Evolutionary conservation across 2,113 vertebrate genomes (phyloP).

Genomic region (Larimichthys crocea): DNA sequence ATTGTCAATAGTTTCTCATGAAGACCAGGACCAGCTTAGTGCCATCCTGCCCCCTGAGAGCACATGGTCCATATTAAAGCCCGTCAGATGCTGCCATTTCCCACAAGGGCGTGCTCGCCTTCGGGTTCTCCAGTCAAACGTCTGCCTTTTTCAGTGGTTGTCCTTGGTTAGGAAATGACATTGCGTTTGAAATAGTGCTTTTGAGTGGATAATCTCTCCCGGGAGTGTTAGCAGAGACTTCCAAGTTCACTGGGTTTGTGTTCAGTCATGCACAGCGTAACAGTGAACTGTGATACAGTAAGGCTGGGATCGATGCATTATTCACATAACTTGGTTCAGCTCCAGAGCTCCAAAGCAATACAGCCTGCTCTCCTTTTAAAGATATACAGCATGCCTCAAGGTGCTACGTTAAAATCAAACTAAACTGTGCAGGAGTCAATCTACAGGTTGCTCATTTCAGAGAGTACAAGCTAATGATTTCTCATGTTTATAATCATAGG

Average conservation of each 20-base stretch:
- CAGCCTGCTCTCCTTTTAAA: constrained; percentile 42
- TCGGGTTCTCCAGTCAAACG: constrained; percentile 29
- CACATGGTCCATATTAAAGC: constrained; percentile 76
- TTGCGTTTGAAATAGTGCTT: constrained; percentile 62
- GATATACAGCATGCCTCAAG: constrained; percentile 21
- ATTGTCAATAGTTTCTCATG: constrained; percentile 75
- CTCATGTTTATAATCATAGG: not conserved
- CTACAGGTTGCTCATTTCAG: constrained; percentile 17
- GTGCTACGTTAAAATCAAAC: constrained; percentile 2
- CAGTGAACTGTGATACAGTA: constrained; percentile 67
- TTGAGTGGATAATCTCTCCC: constrained; percentile 60
- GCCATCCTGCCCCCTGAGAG: constrained; percentile 11
- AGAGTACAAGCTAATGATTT: constrained; percentile 4
- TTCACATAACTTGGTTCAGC: constrained; percentile 70
- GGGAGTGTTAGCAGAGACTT: constrained; percentile 52
- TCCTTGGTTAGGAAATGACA: constrained; percentile 69
- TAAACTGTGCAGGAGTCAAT: not conserved
- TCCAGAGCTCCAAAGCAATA: constrained; percentile 42
- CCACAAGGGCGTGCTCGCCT: constrained; percentile 29
- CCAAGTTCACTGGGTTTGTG: constrained; percentile 75
- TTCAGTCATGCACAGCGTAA: constrained; percentile 70
- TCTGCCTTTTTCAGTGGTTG: constrained; percentile 43
- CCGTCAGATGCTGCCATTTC: constrained; percentile 37
- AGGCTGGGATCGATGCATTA: constrained; percentile 70
- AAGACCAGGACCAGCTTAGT: constrained; percentile 43